Percentiles rank a stretch among this genome's conserved stretches.
Evolutionary conservation across 30 jellyfish, hydroid and myxozoan species (phyloP).

Genomic region (Calvadosia cruxmelitensis): DNA sequence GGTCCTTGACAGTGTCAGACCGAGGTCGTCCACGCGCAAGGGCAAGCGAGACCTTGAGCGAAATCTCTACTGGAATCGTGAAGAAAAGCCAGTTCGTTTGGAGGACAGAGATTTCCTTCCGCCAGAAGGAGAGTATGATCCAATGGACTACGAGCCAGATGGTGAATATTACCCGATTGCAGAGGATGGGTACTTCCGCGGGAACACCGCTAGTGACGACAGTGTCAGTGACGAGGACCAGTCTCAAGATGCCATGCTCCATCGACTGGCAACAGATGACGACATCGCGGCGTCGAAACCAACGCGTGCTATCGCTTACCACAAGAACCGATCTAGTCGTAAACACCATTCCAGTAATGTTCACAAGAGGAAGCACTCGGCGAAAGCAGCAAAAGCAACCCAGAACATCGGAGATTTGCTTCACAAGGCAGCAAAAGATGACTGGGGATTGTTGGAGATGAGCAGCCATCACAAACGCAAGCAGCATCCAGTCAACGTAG

Average conservation of each 20-base stretch:
- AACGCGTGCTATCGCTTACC: too few species aligned
- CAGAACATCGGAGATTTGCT: neutral
- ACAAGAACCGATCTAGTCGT: too few species aligned
- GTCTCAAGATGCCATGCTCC: neutral
- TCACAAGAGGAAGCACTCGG: neutral
- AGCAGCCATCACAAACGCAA: neutral
- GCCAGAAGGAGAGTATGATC: neutral
- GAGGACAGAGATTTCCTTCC: neutral
- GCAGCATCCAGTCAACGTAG: neutral
- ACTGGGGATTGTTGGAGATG: neutral
- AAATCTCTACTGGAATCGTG: too few species aligned
- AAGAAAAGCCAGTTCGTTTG: neutral
- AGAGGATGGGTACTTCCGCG: neutral
- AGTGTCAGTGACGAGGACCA: neutral
- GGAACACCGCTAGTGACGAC: neutral
- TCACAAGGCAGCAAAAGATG: neutral
- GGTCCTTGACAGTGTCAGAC: constrained; percentile 32
- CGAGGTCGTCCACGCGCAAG: neutral
- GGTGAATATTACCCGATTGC: neutral
- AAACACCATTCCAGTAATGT: neutral
- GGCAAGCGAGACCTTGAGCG: neutral
- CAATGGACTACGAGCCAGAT: neutral
- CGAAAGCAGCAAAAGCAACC: neutral
- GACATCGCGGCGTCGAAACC: neutral
- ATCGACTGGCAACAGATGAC: neutral